Evolutionary conservation across 2,113 vertebrate genomes (phyloP), one percentile per base, ranked within the genome.

Genomic region (Parus major): DNA sequence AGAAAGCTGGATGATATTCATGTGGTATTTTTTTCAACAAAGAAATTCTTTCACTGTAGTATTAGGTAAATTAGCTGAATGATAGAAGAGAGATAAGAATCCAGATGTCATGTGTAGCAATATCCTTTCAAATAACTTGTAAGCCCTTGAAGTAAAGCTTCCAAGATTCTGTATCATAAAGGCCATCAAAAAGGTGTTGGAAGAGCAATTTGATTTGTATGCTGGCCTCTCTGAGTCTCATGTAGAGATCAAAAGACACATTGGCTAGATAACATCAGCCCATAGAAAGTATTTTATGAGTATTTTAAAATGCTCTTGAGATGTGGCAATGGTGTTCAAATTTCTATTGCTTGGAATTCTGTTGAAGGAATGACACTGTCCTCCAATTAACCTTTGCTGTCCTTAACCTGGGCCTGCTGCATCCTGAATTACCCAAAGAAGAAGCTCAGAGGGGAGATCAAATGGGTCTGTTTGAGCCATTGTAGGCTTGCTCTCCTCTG

Each of bases 61-160:
- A 64, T 86, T 87, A 95, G 78, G 85, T 91, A 91, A 97, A 95
- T 94, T 87, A 90, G 66, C 59, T 85, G 53, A 65, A 25, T 82
- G 75, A 90, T 89, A 71, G 85, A 93, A 92, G 56, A 46, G 28
- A 68, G 82, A 82, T 87, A 93, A 91, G 77, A 91, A 71, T 76
- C 87, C 90, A 93, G 87, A 91, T 93, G 93, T 91, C 57, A 47
- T 36, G 8, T 66, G 20, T 47, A 82, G 70, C 61, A 80, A 57
- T 78, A 86, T 56, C 21, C 33, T 80, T 92, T 88, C 44, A 73
- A 86, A 83, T 50, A 77, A n/a, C 42, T 82, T 76, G 12, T 76
- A 57, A 80, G 25, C 25, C 39, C 78, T 84, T 82, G 47, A 86
- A 94, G 76, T 86, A 78, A 90, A 61, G 15, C 66, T 90, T 68